These are phyloP conservation scores for Chrysolina oricalcia DNA, from an alignment of 2,888 invertebrate species.

Conservation along the genomic window DNA sequence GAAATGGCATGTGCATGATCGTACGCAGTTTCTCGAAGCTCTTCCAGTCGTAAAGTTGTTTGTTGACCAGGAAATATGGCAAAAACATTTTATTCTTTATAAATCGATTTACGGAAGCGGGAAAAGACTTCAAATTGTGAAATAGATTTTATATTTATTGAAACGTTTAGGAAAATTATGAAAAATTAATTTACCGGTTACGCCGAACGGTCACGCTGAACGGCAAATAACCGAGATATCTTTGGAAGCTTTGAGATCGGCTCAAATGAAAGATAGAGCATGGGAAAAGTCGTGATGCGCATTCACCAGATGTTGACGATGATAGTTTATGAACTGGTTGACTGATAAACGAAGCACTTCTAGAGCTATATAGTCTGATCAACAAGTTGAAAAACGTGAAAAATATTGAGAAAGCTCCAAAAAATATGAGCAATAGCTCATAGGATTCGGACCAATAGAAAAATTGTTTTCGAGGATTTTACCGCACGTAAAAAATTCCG, in stretches of 20 bases:
- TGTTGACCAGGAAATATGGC: background rate
- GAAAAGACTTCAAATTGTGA: background rate
- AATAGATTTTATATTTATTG: slow-evolving; percentile 9
- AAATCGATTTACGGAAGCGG: background rate
- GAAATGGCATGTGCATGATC: slow-evolving; percentile 75
- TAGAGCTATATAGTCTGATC: no score
- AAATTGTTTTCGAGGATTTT: no score
- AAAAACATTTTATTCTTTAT: background rate
- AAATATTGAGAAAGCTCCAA: no score
- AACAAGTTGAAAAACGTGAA: no score
- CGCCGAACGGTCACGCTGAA: background rate
- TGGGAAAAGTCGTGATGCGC: background rate
- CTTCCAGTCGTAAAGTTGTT: slow-evolving; percentile 14
- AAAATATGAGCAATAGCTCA: background rate
- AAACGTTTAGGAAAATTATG: slow-evolving; percentile 3
- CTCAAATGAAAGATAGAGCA: background rate
- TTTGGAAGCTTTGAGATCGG: background rate
- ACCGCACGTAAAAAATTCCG: no score
- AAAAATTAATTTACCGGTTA: background rate
- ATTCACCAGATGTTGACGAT: background rate
- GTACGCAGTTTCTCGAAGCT: slow-evolving; percentile 20
- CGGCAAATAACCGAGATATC: background rate
- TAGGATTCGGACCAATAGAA: no score
- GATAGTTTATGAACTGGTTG: background rate
- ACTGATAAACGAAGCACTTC: background rate